Evolutionary conservation across 2,888 invertebrate genomes (phyloP).

Genomic region (Cynaeus angustus): DNA sequence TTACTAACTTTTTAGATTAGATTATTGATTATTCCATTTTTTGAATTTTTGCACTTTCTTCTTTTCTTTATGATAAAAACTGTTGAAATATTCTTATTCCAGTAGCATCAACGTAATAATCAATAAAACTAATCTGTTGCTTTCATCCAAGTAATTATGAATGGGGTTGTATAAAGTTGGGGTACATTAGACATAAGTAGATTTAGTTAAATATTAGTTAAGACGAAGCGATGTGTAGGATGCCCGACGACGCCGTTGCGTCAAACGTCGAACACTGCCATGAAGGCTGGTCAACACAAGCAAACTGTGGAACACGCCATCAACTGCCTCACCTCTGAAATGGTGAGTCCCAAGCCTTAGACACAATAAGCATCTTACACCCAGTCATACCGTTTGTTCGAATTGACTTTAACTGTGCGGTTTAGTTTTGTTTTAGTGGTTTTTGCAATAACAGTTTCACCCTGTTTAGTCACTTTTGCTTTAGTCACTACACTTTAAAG

Average conservation of each 20-base stretch:
- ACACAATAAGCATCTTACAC: slow-evolving; percentile 42
- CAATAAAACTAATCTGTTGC: slow-evolving; percentile 72
- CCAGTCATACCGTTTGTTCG: slow-evolving; percentile 36
- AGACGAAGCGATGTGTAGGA: slow-evolving; percentile 69
- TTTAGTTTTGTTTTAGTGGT: slow-evolving; percentile 33
- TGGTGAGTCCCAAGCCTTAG: slow-evolving; percentile 78
- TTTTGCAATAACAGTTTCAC: slow-evolving; percentile 44
- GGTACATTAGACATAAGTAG: slow-evolving; percentile 57
- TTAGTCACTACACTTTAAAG: slow-evolving; percentile 35
- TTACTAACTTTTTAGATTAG: slow-evolving; percentile 60
- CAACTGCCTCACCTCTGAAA: slow-evolving; percentile 88
- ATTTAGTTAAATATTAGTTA: slow-evolving; percentile 60
- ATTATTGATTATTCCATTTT: slow-evolving; percentile 64
- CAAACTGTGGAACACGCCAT: slow-evolving; percentile 82
- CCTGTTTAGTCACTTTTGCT: slow-evolving; percentile 28
- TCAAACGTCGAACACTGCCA: slow-evolving; percentile 71
- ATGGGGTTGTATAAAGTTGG: slow-evolving; percentile 21
- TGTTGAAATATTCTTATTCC: slow-evolving; percentile 56
- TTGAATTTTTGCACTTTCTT: slow-evolving; percentile 54
- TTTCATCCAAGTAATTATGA: slow-evolving; percentile 32
- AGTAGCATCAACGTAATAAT: slow-evolving; percentile 58
- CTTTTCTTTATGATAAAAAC: slow-evolving; percentile 48
- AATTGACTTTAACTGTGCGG: slow-evolving; percentile 9
- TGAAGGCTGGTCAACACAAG: slow-evolving; percentile 70
- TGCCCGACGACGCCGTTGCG: slow-evolving; percentile 77